Conservation (phyloP, 2,888 invertebrate genomes). For the Abrostola tripartita region DNA sequence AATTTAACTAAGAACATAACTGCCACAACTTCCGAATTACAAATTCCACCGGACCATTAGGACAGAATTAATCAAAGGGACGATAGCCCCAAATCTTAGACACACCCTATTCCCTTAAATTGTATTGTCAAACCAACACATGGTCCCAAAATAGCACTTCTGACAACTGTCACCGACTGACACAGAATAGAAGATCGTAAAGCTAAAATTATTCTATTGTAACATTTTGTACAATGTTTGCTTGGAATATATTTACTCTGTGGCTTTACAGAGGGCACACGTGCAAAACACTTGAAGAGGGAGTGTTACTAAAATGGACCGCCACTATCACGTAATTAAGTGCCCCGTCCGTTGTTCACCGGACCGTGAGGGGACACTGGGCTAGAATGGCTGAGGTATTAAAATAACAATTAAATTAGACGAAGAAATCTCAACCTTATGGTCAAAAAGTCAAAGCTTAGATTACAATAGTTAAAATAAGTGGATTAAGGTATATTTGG, state of each 20-base stretch:
- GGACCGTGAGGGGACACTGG: slow-evolving; percentile 80
- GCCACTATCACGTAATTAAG: slow-evolving; percentile 87
- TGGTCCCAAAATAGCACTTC: slow-evolving; percentile 59
- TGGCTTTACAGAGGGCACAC: slow-evolving; percentile 53
- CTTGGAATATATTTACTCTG: slow-evolving; percentile 43
- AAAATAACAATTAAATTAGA: slow-evolving; percentile 64
- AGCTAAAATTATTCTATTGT: slow-evolving; percentile 1
- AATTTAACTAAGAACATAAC: slow-evolving; percentile 66
- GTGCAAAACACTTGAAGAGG: slow-evolving; percentile 67
- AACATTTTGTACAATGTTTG: slow-evolving; percentile 21
- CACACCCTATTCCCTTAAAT: slow-evolving; percentile 73
- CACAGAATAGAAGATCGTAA: slow-evolving; percentile 30
- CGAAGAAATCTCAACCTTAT: slow-evolving; percentile 59
- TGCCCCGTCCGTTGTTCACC: slow-evolving; percentile 78
- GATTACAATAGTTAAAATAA: slow-evolving; percentile 29
- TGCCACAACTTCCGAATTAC: slow-evolving; percentile 72
- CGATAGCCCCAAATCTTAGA: slow-evolving; percentile 75
- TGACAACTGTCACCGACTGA: slow-evolving; percentile 20
- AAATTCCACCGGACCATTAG: slow-evolving; percentile 76
- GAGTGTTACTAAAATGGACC: slow-evolving; percentile 77
- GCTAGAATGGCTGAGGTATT: slow-evolving; percentile 74
- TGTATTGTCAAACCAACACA: slow-evolving; percentile 81
- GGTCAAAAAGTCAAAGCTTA: slow-evolving; percentile 19
- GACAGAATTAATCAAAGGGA: slow-evolving; percentile 78
- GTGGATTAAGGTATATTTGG: slow-evolving; percentile 67